Base-by-base conservation (phyloP, 2,797 vertebrate species). In the Diceros bicornis region DNA sequence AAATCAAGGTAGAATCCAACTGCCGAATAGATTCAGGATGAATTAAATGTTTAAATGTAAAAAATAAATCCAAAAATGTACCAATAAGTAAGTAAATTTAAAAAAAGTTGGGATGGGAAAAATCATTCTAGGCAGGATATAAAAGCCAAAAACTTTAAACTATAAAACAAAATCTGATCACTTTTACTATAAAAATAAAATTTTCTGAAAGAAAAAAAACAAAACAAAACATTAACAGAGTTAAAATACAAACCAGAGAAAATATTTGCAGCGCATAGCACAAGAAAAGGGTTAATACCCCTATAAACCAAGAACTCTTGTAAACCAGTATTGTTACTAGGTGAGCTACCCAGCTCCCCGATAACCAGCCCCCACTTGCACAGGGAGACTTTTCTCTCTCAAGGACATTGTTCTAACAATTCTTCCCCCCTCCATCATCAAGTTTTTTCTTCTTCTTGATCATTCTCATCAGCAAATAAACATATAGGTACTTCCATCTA, bases 191-290 rank as follows among this genome's bases (percentile, higher is more conserved):
- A 44, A 52, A 75, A 94, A 50, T 41, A 78, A 87, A 93, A 86
- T 34, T 18, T 74, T 72, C 79, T 68, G 78, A 27, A 1, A 66
- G 61, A 1, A 77, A 55, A 88, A 82, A 69, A 37, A 27, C 47
- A 77, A 75, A 81, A 37, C 37, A 41, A 41, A 41, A 41, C 13
- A 61, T 29, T 41, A 78, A 59, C 34, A 89, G 7, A 78, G 10
- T 37, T 85, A 62, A 94, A 95, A 92, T 23, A 79, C 62, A 88
- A 85, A 94, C 57, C 64, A 87, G n/a, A 96, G 14, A 77, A 92
- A 79, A 64, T 10, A 72, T n/a, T 4, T 94, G 32, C 5, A 74
- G 44, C 55, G 10, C 27, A 44, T 32, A 34, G 20, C 37, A 72
- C 13, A 64, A 93, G 29, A 12, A 32, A 95, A 88, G 77, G 20